Conservation (phyloP, 2,797 vertebrate genomes). For the Aphelocoma californica region DNA sequence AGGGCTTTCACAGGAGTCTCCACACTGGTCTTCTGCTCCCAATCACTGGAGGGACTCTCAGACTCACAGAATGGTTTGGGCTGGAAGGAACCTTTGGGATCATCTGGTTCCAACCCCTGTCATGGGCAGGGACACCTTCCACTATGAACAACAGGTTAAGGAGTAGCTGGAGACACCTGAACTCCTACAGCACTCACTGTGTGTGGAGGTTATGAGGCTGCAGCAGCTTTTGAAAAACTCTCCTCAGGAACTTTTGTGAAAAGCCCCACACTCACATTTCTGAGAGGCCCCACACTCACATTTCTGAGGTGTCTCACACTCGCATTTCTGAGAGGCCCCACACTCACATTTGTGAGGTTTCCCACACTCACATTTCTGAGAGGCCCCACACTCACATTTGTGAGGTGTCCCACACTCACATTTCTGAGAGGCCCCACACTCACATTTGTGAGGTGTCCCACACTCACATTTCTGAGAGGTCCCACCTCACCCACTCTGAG, state of each 20-base stretch:
- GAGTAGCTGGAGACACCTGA: neutral
- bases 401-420: too few species aligned
- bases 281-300: neutral
- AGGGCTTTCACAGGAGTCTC: neutral
- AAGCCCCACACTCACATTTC: too few species aligned
- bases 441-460: too few species aligned
- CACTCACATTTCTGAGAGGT: neutral
- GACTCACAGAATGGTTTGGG: neutral
- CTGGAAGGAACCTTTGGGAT: neutral
- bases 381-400: neutral
- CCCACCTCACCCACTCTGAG: neutral
- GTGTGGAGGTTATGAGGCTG: fast-evolving
- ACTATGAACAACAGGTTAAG: neutral
- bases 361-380: neutral
- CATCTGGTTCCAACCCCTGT: neutral
- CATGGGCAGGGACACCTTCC: neutral
- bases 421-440: too few species aligned
- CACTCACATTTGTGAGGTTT: too few species aligned
- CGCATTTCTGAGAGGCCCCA: too few species aligned
- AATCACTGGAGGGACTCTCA: neutral
- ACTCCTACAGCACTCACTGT: too few species aligned
- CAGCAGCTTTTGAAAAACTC: neutral
- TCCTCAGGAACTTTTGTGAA: too few species aligned
- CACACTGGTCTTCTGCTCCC: neutral
- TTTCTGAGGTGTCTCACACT: too few species aligned